These are phyloP conservation scores for Remorina albescens DNA, from an alignment of 2,797 vertebrate genomes.

Conservation along the genomic window DNA sequence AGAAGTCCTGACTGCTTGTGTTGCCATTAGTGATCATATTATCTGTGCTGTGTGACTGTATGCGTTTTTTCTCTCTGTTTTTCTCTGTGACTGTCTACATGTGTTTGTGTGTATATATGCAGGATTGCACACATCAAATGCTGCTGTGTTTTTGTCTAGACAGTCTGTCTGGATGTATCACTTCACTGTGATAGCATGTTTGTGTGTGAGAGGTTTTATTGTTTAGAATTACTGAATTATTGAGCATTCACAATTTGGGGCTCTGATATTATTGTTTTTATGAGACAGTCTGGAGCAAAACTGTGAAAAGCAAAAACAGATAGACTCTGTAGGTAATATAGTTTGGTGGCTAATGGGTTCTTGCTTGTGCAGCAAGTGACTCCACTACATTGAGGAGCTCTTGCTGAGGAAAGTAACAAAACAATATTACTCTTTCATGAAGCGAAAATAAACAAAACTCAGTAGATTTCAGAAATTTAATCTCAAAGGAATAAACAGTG, in stretches of 20 bases:
- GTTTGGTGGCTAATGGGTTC: constrained; percentile 43
- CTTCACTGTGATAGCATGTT: constrained; percentile 31
- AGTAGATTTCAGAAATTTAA: constrained; percentile 23
- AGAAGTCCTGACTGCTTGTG: constrained; percentile 39
- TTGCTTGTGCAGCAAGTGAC: constrained; percentile 24
- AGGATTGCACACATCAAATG: background rate
- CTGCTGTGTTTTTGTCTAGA: constrained; percentile 25
- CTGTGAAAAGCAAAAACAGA: constrained; percentile 34
- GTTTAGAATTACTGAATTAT: constrained; percentile 38
- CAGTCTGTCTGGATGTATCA: constrained; percentile 32
- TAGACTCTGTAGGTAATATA: constrained; percentile 20
- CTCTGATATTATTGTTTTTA: constrained; percentile 29
- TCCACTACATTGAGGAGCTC: constrained; percentile 37
- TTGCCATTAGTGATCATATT: constrained; percentile 58
- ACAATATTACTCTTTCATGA: constrained; percentile 59
- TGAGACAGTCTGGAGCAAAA: background rate
- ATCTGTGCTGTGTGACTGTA: constrained; percentile 23
- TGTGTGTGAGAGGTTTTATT: constrained; percentile 7
- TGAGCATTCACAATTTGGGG: constrained; percentile 31
- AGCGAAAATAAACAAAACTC: constrained; percentile 58
- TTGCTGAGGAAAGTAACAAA: constrained; percentile 59
- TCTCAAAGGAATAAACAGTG: constrained; percentile 38
- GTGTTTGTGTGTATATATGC: constrained; percentile 7
- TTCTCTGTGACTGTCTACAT: constrained; percentile 9
- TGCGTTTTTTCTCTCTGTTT: constrained; percentile 15